phyloP scores from a whole-genome alignment of 2,113 vertebrate genomes.

The Psittacus erithacus region DNA sequence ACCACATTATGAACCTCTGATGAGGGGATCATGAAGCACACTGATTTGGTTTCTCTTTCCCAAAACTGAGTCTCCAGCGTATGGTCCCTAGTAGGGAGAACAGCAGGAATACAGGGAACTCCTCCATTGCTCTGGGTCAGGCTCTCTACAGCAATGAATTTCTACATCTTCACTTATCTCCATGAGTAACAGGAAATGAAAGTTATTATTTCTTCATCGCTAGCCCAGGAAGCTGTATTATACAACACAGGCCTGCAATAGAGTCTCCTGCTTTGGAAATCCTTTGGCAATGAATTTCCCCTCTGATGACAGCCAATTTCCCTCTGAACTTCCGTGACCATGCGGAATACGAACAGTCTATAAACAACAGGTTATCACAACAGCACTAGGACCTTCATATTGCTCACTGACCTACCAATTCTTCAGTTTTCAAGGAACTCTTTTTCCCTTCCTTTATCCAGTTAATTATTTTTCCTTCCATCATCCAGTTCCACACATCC shows the following conservation, averaged over 20 bases:
- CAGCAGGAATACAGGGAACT: not conserved
- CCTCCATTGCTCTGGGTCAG: not conserved
- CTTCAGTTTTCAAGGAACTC: not conserved
- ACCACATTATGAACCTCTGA: not conserved
- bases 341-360: rapidly evolving
- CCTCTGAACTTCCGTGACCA: not conserved
- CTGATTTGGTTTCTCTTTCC: not conserved
- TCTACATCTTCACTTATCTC: not conserved
- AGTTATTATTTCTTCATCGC: not conserved
- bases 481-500: not conserved
- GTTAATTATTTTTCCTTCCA: not conserved
- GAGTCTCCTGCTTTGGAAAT: not conserved
- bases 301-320: not conserved
- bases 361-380: not conserved
- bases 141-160: not conserved
- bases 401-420: not conserved
- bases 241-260: not conserved
- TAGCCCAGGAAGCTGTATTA: not conserved
- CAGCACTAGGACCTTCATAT: not conserved
- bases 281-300: not conserved
- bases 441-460: not conserved
- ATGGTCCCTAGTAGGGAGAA: not conserved
- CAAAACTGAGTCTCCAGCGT: not conserved
- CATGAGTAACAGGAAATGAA: constrained; percentile 8
- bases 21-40: not conserved